These are phyloP conservation scores for Cynaeus angustus DNA, from an alignment of 2,888 invertebrate genomes.

Conservation along the genomic window DNA sequence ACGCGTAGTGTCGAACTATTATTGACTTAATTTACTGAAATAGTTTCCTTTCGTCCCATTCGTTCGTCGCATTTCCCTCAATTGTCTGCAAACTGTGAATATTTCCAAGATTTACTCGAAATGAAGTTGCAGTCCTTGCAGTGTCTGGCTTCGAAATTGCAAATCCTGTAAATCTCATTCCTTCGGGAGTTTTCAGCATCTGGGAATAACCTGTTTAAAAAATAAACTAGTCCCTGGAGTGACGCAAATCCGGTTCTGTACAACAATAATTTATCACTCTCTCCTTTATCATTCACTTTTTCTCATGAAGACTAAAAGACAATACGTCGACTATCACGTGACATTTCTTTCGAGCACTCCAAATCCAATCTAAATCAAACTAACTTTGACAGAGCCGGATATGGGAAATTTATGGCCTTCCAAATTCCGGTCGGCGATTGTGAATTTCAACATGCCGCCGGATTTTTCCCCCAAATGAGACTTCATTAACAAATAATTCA, in stretches of 20 bases:
- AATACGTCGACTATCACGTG: background rate
- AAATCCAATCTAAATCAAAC: constrained; percentile 6
- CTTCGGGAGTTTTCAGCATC: constrained; percentile 21
- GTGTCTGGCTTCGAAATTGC: constrained; percentile 20
- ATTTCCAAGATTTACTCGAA: constrained; percentile 18
- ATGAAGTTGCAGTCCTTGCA: constrained; percentile 28
- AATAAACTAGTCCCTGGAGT: background rate
- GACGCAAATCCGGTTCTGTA: background rate
- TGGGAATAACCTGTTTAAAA: constrained; percentile 5
- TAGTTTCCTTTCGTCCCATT: no score
- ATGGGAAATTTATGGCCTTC: constrained; percentile 2
- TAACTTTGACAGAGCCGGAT: background rate
- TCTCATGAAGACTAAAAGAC: background rate
- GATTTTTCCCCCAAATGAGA: background rate
- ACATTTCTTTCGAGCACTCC: background rate
- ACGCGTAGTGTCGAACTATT: no score
- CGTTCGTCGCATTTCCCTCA: no score
- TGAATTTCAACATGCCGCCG: background rate
- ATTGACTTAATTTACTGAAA: no score
- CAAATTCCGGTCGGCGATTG: background rate
- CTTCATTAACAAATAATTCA: constrained; percentile 37
- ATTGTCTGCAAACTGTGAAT: background rate
- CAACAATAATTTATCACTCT: background rate
- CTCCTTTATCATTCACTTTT: background rate
- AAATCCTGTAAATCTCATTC: constrained; percentile 16